Evolutionary conservation across 2,113 vertebrate genomes (phyloP), one percentile per base, ranked within the genome.

Genomic region (Marcusenius ussheri): DNA sequence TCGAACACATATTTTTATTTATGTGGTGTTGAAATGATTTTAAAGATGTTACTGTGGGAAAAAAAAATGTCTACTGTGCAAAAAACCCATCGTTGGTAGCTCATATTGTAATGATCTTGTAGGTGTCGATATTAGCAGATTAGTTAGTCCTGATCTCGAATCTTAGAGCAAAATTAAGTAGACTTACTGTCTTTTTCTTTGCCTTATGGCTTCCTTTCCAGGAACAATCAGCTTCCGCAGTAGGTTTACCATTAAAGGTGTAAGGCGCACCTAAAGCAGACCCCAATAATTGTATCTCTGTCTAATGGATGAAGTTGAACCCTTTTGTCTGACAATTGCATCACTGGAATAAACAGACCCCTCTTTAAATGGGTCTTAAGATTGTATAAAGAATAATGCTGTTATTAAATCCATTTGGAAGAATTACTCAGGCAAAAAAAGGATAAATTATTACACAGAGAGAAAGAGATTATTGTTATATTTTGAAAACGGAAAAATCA

Each of bases 1-100:
- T 88, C 91, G 93, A 89, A 92, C 91, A 89, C 91, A 91, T 66
- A 92, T 92, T 88, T n/a, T 88, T 89, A n/a, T 90, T 91, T 51
- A 74, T 39, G 11, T 21, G 45, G 49, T 50, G 0, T 19, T 35
- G 9, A 19, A 3, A 15, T 87, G 21, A 35, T 87, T 56, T 51
- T 7, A 3, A 31, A 35, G 49, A 53, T 17, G 13, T 13, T 53
- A 50, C 50, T 53, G 17, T 53, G n/a, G 8, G 7, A 11, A n/a
- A 89, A 53, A 53, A 39, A 39, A 35, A 19, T 15, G 19, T 53
- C 47, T 27, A 31, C 50, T 56, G 8, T 42, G 17, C 15, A 39
- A 56, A 51, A 89, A 83, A 24, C 19, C 9, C 19, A 19, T 80
- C 2, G 4, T 87, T 53, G 35, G 56, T 53, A 53, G 31, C 85